These are phyloP conservation scores for Datnioides undecimradiatus DNA, from an alignment of 2,113 vertebrate genomes.

Conservation along the genomic window DNA sequence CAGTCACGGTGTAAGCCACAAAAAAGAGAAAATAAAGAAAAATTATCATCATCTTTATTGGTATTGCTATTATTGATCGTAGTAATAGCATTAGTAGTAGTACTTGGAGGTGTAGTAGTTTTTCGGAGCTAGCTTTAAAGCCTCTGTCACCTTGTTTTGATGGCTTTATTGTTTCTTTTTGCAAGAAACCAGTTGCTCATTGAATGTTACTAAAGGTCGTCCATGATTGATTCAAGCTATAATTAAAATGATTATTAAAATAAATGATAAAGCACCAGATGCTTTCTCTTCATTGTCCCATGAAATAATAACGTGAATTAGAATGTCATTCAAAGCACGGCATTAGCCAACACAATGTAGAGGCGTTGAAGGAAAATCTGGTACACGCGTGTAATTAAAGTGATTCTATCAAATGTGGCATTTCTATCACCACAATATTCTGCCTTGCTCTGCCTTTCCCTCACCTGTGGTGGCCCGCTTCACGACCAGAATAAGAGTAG, in stretches of 20 bases:
- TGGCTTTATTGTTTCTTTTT: slow-evolving; percentile 48
- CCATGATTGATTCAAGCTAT: slow-evolving; percentile 60
- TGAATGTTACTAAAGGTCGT: slow-evolving; percentile 55
- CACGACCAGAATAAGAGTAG: slow-evolving; percentile 69
- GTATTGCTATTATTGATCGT: neutral
- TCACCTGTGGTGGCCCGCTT: slow-evolving; percentile 67
- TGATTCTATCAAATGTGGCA: slow-evolving; percentile 73
- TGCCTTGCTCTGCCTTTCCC: slow-evolving; percentile 44
- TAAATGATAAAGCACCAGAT: slow-evolving; percentile 50
- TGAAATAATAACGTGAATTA: slow-evolving; percentile 51
- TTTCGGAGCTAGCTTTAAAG: slow-evolving; percentile 13
- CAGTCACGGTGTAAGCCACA: slow-evolving; percentile 17
- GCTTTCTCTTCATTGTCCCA: slow-evolving; percentile 45
- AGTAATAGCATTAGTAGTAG: neutral
- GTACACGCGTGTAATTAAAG: slow-evolving; percentile 63
- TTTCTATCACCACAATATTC: slow-evolving; percentile 54
- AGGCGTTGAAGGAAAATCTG: slow-evolving; percentile 47
- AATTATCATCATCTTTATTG: neutral
- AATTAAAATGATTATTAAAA: slow-evolving; percentile 73
- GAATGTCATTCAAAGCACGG: slow-evolving; percentile 64
- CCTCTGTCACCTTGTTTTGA: slow-evolving; percentile 41
- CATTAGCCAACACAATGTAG: slow-evolving; percentile 45
- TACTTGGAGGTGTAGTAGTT: neutral
- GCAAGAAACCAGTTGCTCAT: slow-evolving; percentile 33
- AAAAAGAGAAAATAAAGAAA: slow-evolving; percentile 1